Percentiles rank a stretch among this genome's conserved stretches.
Evolutionary conservation across 2,888 invertebrate species (phyloP).

Genomic region (Drosophila quinaria): DNA sequence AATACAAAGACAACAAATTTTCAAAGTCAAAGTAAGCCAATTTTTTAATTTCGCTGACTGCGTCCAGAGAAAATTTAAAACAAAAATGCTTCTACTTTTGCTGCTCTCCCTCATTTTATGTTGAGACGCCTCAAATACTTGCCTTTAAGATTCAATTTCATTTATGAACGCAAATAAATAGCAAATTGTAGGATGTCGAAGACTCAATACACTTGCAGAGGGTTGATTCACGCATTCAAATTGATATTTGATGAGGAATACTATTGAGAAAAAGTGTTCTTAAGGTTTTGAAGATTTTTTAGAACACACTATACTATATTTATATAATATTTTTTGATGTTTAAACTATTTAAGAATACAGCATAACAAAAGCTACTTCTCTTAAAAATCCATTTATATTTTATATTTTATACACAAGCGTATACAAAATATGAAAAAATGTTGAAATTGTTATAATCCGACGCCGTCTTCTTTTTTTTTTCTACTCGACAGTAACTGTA

Average conservation of each 20-base stretch:
- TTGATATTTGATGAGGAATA: background rate
- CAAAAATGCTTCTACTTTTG: background rate
- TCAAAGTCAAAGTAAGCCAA: conserved; percentile 52
- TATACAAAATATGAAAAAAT: background rate
- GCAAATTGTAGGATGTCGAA: background rate
- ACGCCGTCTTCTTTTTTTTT: background rate
- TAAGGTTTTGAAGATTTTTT: background rate
- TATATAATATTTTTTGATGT: too few relatives aligned
- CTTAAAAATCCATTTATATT: background rate
- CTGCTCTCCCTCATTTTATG: background rate
- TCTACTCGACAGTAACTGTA: background rate
- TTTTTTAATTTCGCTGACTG: conserved; percentile 41
- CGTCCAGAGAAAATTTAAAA: background rate
- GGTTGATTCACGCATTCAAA: background rate
- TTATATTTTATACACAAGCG: background rate
- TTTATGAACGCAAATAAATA: background rate
- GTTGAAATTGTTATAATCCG: background rate
- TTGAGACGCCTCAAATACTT: conserved; percentile 6
- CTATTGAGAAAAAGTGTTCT: background rate
- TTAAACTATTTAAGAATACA: background rate
- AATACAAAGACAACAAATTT: conserved; percentile 30
- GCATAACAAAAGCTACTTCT: background rate
- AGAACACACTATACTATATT: background rate
- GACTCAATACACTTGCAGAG: background rate
- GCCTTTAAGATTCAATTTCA: conserved; percentile 1